Base-by-base conservation (phyloP, 1,140 invertebrate genomes). In the Danaus plexippus region DNA sequence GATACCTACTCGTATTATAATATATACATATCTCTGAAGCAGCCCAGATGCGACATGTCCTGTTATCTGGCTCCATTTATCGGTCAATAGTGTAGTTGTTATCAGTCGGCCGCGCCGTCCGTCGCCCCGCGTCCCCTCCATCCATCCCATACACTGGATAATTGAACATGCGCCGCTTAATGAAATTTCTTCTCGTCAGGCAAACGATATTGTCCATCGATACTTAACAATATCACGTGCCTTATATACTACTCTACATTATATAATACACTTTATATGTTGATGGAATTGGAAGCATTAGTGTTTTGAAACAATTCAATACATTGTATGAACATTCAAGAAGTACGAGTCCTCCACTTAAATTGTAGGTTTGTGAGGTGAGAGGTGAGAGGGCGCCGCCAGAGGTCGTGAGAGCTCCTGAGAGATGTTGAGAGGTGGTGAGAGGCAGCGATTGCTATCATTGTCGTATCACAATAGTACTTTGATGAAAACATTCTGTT, bases 111-210 rank as follows among this genome's bases (percentile, higher is more conserved):
- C 47, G 18, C 18, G 2, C 18, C 6, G 2, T 6, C n/a, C n/a
- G n/a, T 22, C 18, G 2, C 22, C 22, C 22, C 22, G 4, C 22
- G 22, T 8, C 22, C 22, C 22, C 22, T 32, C 22, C 22, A 32
- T 32, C 56, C 72, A 70, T 63, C 55, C 73, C 61, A 62, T 69
- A 61, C 65, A 66, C 64, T 72, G 72, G 67, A 67, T 84, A 84
- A 84, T 84, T 84, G 80, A 76, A 84, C 80, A 80, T 77, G 77
- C 67, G 61, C 71, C 49, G 59, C 64, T 76, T 78, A 84, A 84
- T 84, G 73, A 78, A 79, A 73, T 84, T 83, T 75, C 70, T 75
- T 71, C 64, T 63, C 61, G 59, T 61, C 49, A 59, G 54, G 52
- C 53, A 60, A 42, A 12, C 45, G 49, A 56, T 58, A 56, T 59